Evolutionary conservation across 2,113 vertebrate genomes (phyloP).

Genomic region (Maccullochella peelii): DNA sequence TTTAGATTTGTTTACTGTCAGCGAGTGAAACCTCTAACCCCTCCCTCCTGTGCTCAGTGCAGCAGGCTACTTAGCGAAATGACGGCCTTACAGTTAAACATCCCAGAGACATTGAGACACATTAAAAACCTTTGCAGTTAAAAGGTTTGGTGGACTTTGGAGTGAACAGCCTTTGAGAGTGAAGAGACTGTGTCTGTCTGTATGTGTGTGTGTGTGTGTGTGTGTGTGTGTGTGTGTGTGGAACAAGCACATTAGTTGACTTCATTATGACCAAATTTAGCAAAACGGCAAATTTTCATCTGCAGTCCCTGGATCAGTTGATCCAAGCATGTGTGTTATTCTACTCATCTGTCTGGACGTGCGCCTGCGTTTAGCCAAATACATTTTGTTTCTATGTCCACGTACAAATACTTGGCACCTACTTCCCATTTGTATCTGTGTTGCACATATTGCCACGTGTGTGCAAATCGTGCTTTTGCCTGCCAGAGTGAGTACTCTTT

Average conservation of each 20-base stretch:
- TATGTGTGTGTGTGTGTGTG: not conserved
- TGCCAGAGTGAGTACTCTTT: conserved; percentile 54
- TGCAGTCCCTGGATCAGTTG: not conserved
- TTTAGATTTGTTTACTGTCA: conserved; percentile 71
- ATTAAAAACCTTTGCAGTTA: conserved; percentile 56
- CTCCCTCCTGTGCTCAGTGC: conserved; percentile 28
- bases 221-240: not conserved
- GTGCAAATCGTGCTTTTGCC: conserved; percentile 34
- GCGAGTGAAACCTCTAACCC: conserved; percentile 7
- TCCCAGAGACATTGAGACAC: conserved; percentile 65
- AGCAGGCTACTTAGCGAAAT: conserved; percentile 54
- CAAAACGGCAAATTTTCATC: not conserved
- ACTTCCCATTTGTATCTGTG: conserved; percentile 8
- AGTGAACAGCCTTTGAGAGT: conserved; percentile 1
- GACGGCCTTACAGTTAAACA: conserved; percentile 57
- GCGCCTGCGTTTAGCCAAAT: not conserved
- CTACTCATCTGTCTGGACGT: not conserved
- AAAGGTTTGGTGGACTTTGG: conserved; percentile 45
- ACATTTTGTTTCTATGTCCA: not conserved
- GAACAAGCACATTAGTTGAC: not conserved
- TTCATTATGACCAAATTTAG: not conserved
- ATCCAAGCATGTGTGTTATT: not conserved
- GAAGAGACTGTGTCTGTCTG: not conserved
- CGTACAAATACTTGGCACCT: not conserved
- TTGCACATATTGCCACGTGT: conserved; percentile 11